Base-by-base conservation (phyloP, 2,113 vertebrate genomes). In the Sardina pilchardus region DNA sequence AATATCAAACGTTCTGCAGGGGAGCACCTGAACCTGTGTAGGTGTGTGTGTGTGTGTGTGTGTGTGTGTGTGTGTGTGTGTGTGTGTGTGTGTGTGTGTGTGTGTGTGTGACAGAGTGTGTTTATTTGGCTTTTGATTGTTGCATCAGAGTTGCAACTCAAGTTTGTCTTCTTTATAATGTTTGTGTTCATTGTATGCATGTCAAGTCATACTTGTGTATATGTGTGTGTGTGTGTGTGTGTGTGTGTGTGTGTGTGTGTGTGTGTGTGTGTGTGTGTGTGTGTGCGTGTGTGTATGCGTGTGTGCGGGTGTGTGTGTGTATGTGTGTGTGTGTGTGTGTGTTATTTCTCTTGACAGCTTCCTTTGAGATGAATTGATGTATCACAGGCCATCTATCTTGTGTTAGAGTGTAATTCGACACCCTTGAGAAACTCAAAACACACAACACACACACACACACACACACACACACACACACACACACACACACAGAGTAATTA, bases 401-500 rank as follows among this genome's bases (percentile, higher is more conserved):
- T 89, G 7, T 26, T 63, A 24, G 19, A 1, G 59, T 26, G n/a
- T 63, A 63, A 63, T 63, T 24, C 24, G 59, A 63, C 59, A 63
- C 19, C 59, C 59, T 63, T 63, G 59, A 63, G 59, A 63, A 63
- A 24, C 59, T 63, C 59, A n/a, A 19, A 63, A 26, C 3, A 63
- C 24, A 1, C 21, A 83, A 63, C 59, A 5, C 59, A 26, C 24
- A 26, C 59, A 63, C 59, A 26, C 59, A 59, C 59, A 63, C 59
- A 63, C 19, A 63, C 59, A 63, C 19, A 63, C 59, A 63, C 59
- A 63, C 19, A 63, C 19, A 63, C 3, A 24, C 19, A 63, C 59
- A 24, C 59, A 63, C 59, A n/a, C 59, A 63, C 59, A 8, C 59
- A 26, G 24, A 63, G 87, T 91, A 91, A 93, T 93, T 92, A 91